Evolutionary conservation across 2,113 vertebrate genomes (phyloP).

Genomic region (Solea solea): DNA sequence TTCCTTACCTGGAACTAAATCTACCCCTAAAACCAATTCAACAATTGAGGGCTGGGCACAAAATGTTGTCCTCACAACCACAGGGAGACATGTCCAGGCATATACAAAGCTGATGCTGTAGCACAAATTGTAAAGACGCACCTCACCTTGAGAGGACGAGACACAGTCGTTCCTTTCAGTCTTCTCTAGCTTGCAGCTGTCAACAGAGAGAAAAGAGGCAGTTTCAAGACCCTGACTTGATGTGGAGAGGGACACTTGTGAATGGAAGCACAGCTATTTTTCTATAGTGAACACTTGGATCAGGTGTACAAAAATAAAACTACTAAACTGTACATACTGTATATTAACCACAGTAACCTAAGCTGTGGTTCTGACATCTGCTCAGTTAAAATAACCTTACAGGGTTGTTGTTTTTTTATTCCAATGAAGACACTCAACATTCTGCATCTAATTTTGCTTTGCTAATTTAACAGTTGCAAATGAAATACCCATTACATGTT

Average conservation of each 20-base stretch:
- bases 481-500: neutral
- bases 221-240: neutral
- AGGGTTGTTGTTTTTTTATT: no score
- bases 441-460: no score
- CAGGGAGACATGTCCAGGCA: no score
- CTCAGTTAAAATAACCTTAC: neutral
- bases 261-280: neutral
- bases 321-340: neutral
- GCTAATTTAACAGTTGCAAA: neutral
- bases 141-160: slow-evolving; percentile 52
- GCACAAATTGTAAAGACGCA: neutral
- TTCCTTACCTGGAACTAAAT: no score
- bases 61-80: no score
- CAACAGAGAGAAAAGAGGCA: slow-evolving; percentile 28
- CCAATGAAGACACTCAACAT: no score
- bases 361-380: neutral
- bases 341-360: neutral
- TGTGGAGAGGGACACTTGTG: neutral
- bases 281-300: neutral
- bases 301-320: neutral
- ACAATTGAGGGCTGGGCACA: no score
- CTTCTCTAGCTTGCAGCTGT: slow-evolving; percentile 39
- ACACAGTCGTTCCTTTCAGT: slow-evolving; percentile 14
- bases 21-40: no score
- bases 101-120: no score